A percentile compares a stretch with the other conserved stretches of the same genome.
phyloP scores from a whole-genome alignment of 2,113 vertebrate genomes.

The Electrona antarctica region DNA sequence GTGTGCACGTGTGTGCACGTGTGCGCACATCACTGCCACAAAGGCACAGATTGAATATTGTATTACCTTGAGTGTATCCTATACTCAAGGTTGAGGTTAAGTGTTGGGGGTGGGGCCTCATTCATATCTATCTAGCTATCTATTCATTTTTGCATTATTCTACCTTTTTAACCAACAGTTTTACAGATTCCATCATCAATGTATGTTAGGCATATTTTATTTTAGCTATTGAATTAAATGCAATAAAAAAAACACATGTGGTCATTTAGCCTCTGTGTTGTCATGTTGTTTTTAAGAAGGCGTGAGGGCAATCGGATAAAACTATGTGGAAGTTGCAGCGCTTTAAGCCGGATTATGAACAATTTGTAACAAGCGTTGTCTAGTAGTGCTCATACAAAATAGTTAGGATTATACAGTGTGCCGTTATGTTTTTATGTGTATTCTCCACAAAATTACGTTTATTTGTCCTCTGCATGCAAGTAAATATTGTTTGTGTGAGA shows the following conservation, averaged over 20 bases:
- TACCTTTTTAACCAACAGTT: neutral
- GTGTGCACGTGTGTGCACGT: too few relatives aligned
- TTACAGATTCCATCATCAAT: neutral
- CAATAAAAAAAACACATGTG: conserved; percentile 56
- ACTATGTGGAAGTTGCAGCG: conserved; percentile 44
- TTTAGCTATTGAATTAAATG: conserved; percentile 7
- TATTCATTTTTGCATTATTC: conserved; percentile 22
- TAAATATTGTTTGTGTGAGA: conserved; percentile 34
- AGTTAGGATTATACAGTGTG: conserved; percentile 47
- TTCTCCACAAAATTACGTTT: conserved; percentile 26
- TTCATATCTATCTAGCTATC: conserved; percentile 40
- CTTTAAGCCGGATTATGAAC: conserved; percentile 57
- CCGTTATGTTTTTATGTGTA: conserved; percentile 3
- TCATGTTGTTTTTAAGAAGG: conserved; percentile 45
- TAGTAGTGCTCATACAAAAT: conserved; percentile 40
- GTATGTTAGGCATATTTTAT: conserved; percentile 4
- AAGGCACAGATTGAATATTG: conserved; percentile 29
- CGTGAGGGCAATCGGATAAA: conserved; percentile 44
- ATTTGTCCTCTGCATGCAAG: conserved; percentile 20
- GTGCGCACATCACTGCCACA: neutral
- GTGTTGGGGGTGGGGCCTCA: conserved; percentile 8
- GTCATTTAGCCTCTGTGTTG: conserved; percentile 30
- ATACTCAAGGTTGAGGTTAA: conserved; percentile 21
- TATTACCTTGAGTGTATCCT: conserved; percentile 39
- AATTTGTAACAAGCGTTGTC: conserved; percentile 42